phyloP scores from a whole-genome alignment of 2,113 vertebrate species.

The Ivindomyrus marchei region DNA sequence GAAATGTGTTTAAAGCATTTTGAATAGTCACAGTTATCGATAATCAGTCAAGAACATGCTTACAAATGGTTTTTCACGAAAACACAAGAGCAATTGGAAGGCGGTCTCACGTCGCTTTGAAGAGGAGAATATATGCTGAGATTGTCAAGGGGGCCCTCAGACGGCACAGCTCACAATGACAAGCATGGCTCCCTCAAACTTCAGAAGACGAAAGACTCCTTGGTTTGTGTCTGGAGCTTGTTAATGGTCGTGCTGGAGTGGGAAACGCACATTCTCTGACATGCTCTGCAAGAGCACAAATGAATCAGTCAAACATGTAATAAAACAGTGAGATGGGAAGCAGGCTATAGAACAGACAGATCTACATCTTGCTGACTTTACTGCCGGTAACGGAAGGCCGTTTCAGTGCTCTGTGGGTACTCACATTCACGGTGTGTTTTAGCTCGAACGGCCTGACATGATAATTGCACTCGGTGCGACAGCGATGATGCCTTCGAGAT shows the following conservation, averaged over 20 bases:
- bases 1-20: neutral
- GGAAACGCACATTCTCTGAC: constrained; percentile 45
- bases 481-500: constrained; percentile 33
- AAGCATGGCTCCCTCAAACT: neutral
- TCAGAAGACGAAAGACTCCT: neutral
- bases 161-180: neutral
- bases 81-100: neutral
- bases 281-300: constrained; percentile 41
- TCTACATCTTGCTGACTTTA: constrained; percentile 43
- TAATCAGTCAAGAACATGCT: neutral
- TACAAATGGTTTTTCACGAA: neutral
- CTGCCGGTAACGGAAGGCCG: constrained; percentile 49
- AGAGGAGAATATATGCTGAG: neutral
- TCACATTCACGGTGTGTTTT: constrained; percentile 13
- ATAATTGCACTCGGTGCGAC: constrained; percentile 26
- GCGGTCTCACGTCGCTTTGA: neutral
- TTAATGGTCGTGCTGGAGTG: constrained; percentile 31
- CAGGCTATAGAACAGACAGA: constrained; percentile 47
- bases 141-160: neutral
- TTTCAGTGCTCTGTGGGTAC: constrained; percentile 46
- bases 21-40: neutral
- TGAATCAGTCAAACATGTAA: constrained; percentile 51
- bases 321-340: constrained; percentile 46
- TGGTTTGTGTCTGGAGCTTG: neutral
- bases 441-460: constrained; percentile 21